Base-by-base conservation (phyloP, 2,113 vertebrate species). In the Tachysurus fulvidraco region DNA sequence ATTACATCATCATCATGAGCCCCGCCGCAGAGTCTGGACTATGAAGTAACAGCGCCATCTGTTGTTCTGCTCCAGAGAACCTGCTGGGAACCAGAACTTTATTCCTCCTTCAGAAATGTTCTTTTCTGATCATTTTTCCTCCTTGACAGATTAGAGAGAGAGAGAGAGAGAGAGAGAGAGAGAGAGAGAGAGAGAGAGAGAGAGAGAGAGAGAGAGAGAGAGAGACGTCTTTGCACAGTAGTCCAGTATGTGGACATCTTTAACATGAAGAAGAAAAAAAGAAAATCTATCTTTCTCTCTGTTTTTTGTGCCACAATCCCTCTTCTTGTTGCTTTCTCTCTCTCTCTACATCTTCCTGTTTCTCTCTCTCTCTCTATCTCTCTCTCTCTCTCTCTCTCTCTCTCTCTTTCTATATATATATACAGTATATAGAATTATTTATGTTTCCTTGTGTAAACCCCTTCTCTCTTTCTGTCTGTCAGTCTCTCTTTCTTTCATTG, bases 11-110 rank as follows among this genome's bases (percentile, higher is more conserved):
- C n/a, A n/a, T 1, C 21, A 10, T 10, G 7, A 4, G 10, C 13
- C 2, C 74, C 3, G 50, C 12, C 0, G 25, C 52, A 1, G 25
- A 62, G 55, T 44, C 60, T 60, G 5, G 44, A 36, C 73, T 77
- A 89, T 89, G 90, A 91, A 89, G 89, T 87, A 87, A 94, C 89
- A 95, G 91, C 94, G 94, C 92, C 95, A 95, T 93, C 95, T 95
- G 84, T 91, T 94, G 95, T 78, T 36, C 17, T 5, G 52, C 54
- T 80, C 10, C 54, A 55, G 30, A 80, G 74, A 54, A 19, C 21
- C 71, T 25, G 71, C 41, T 50, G 9, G 25, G 71, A 46, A 73
- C 23, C 0, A 2, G 77, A 57, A 23, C 30, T 21, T 80, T 12
- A 13, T 11, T 80, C 44, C 19, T 4, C 4, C 62, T 46, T 28